Evolutionary conservation across 2,797 vertebrate species (phyloP).

Genomic region (Varecia variegata): DNA sequence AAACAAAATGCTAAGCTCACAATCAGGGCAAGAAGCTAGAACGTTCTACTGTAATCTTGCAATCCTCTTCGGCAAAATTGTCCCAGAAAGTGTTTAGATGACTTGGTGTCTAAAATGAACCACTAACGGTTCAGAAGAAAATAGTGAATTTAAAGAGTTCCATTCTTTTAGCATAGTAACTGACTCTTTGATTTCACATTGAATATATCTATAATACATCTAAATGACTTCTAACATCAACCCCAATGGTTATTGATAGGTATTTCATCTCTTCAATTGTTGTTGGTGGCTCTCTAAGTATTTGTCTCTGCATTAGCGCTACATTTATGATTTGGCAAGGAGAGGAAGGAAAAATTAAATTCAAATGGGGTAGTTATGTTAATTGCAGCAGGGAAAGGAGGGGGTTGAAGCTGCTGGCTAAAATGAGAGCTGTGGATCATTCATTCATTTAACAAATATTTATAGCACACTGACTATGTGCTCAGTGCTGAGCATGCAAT

Average conservation of each 20-base stretch:
- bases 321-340: background rate
- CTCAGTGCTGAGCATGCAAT: background rate
- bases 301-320: background rate
- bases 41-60: background rate
- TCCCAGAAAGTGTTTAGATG: background rate
- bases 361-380: background rate
- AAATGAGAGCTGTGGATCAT: background rate
- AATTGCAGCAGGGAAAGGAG: background rate
- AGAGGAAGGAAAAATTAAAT: background rate
- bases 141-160: background rate
- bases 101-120: background rate
- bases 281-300: background rate
- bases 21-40: background rate
- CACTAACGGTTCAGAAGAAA: background rate
- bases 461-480: background rate
- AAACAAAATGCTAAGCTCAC: background rate
- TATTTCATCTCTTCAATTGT: background rate
- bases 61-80: constrained; percentile 15
- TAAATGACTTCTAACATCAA: constrained; percentile 9
- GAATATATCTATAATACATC: background rate
- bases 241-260: background rate
- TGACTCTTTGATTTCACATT: background rate
- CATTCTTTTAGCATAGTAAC: constrained; percentile 11
- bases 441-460: background rate
- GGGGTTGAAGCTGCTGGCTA: background rate